These are phyloP conservation scores for Heliconius hermathena DNA, from an alignment of 1,140 invertebrate genomes.

Conservation along the genomic window DNA sequence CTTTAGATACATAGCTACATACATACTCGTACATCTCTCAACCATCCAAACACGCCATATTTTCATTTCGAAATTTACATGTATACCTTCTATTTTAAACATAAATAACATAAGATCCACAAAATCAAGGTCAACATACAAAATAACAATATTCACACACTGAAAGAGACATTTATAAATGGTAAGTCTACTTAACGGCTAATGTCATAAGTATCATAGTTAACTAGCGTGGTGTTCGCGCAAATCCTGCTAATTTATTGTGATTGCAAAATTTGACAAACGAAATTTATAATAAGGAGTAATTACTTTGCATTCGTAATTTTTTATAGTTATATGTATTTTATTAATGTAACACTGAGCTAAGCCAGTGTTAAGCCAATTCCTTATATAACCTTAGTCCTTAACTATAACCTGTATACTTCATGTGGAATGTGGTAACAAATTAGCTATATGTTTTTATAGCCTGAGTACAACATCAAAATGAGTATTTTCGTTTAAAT, in stretches of 20 bases:
- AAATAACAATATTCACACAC: constrained; percentile 9
- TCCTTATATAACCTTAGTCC: not conserved
- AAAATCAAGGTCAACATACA: constrained; percentile 14
- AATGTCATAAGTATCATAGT: constrained; percentile 5
- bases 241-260: not conserved
- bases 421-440: constrained; percentile 13
- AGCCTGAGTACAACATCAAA: constrained; percentile 41
- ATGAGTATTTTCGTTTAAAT: constrained; percentile 17
- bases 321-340: too few relatives aligned
- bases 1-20: not conserved
- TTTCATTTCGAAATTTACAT: not conserved
- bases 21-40: not conserved
- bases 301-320: not conserved
- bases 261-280: not conserved
- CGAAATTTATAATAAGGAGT: not conserved
- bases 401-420: not conserved
- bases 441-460: constrained; percentile 42
- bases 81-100: constrained; percentile 6
- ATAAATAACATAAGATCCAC: constrained; percentile 24
- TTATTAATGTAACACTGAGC: too few relatives aligned
- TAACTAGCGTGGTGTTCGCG: not conserved
- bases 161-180: not conserved
- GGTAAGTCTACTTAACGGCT: not conserved
- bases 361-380: not conserved
- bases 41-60: not conserved